A percentile compares a stretch with the other conserved stretches of the same genome.
Evolutionary conservation across 2,797 vertebrate species (phyloP).

Genomic region (Chaetodon trifasciatus): DNA sequence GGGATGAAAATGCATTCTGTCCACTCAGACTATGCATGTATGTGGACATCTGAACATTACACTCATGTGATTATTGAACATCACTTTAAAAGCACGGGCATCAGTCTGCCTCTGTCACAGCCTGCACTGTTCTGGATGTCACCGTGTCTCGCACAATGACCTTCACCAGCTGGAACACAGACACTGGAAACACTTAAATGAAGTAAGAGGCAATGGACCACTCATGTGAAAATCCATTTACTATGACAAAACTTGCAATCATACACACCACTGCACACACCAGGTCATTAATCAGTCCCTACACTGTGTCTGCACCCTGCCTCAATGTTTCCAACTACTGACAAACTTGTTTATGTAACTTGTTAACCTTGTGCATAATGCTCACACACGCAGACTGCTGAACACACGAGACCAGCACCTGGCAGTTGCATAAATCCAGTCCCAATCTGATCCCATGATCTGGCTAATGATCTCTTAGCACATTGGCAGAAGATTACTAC

Average conservation of each 20-base stretch:
- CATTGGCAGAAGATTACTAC: slow-evolving; percentile 74
- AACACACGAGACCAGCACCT: slow-evolving; percentile 57
- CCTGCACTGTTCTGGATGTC: neutral
- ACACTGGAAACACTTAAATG: slow-evolving; percentile 14
- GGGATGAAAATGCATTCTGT: neutral
- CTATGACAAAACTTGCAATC: slow-evolving; percentile 3
- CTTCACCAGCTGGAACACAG: slow-evolving; percentile 24
- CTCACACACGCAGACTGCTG: slow-evolving; percentile 4
- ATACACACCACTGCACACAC: neutral
- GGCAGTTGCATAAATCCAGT: slow-evolving; percentile 66
- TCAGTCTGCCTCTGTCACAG: neutral
- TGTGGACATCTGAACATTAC: neutral
- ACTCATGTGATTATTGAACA: neutral
- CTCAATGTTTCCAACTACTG: slow-evolving; percentile 59
- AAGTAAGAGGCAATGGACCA: slow-evolving; percentile 32
- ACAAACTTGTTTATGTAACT: slow-evolving; percentile 14
- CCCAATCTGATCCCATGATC: slow-evolving; percentile 67
- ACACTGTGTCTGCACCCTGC: neutral
- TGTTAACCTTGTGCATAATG: slow-evolving; percentile 51
- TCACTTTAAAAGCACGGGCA: neutral
- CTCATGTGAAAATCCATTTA: slow-evolving; percentile 52
- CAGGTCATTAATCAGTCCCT: slow-evolving; percentile 2
- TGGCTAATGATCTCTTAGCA: slow-evolving; percentile 74
- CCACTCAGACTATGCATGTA: neutral
- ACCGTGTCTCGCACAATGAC: slow-evolving; percentile 17